Conservation (phyloP, 2,797 vertebrate genomes). For the Arvicola amphibius region DNA sequence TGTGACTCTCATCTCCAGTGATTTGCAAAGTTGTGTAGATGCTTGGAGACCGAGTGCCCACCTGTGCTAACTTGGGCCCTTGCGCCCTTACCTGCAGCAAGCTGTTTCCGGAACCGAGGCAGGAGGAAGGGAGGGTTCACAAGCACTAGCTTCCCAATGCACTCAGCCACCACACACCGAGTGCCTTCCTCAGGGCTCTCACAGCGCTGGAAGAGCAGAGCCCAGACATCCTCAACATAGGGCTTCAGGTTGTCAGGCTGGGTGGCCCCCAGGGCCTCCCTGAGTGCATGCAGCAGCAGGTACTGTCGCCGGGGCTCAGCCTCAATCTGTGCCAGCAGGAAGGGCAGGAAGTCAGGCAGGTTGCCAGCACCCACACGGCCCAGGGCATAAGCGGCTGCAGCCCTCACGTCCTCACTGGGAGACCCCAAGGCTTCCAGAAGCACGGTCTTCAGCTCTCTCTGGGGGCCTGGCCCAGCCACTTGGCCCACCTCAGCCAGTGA, state of each 20-base stretch:
- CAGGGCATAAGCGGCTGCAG: conserved; percentile 92
- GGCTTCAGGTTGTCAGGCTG: conserved; percentile 89
- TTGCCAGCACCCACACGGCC: conserved; percentile 93
- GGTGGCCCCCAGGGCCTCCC: conserved; percentile 93
- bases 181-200: conserved; percentile 95
- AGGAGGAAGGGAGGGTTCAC: conserved; percentile 92
- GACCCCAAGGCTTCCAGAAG: conserved; percentile 94
- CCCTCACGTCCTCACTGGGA: conserved; percentile 94
- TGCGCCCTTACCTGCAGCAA: conserved; percentile 89
- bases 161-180: conserved; percentile 95
- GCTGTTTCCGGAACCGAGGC: conserved; percentile 92
- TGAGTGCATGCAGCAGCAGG: conserved; percentile 94
- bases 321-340: conserved; percentile 93
- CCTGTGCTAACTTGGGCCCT: not conserved
- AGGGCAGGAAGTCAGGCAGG: conserved; percentile 93
- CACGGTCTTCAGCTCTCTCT: conserved; percentile 92
- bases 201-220: conserved; percentile 93
- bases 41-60: not conserved
- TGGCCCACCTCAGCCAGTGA: conserved; percentile 95
- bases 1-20: not conserved
- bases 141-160: conserved; percentile 93
- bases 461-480: conserved; percentile 88
- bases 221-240: conserved; percentile 94
- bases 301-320: conserved; percentile 94
- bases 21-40: accelerated